A percentile compares a stretch with the other conserved stretches of the same genome.
phyloP scores from a whole-genome alignment of 2,797 vertebrate genomes.

The Anisognathus igniventris region DNA sequence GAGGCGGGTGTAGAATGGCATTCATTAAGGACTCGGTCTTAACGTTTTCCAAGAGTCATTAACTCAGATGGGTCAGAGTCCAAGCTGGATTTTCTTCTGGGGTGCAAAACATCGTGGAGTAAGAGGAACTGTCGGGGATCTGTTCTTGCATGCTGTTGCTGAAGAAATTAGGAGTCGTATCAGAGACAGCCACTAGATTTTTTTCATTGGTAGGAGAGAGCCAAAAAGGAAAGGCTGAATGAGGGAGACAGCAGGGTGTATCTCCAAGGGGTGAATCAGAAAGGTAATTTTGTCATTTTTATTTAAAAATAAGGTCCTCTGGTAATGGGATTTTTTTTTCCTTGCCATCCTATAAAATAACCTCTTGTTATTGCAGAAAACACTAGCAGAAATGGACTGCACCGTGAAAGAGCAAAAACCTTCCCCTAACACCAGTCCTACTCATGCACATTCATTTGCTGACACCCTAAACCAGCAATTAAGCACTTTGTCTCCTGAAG shows the following conservation, averaged over 20 bases:
- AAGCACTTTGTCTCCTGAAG: background rate
- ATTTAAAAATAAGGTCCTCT: constrained; percentile 31
- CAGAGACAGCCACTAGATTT: background rate
- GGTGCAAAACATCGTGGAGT: background rate
- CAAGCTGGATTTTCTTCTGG: background rate
- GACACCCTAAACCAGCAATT: background rate
- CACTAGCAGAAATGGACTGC: background rate
- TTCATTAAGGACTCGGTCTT: background rate
- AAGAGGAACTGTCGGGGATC: background rate
- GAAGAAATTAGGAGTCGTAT: background rate
- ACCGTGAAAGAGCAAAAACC: background rate
- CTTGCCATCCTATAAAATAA: background rate
- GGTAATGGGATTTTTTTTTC: background rate
- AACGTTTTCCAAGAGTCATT: background rate
- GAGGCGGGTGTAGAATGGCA: background rate
- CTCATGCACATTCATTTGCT: background rate
- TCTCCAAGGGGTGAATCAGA: background rate
- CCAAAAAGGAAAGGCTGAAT: background rate
- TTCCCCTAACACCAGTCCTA: background rate
- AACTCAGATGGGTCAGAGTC: background rate
- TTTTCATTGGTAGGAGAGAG: background rate
- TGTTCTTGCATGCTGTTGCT: background rate
- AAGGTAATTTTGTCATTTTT: constrained; percentile 26
- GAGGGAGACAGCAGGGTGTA: background rate
- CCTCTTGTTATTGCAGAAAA: background rate